Evolutionary conservation across 1,140 invertebrate species (phyloP).

Genomic region (Stenopsyche tienmushanensis): DNA sequence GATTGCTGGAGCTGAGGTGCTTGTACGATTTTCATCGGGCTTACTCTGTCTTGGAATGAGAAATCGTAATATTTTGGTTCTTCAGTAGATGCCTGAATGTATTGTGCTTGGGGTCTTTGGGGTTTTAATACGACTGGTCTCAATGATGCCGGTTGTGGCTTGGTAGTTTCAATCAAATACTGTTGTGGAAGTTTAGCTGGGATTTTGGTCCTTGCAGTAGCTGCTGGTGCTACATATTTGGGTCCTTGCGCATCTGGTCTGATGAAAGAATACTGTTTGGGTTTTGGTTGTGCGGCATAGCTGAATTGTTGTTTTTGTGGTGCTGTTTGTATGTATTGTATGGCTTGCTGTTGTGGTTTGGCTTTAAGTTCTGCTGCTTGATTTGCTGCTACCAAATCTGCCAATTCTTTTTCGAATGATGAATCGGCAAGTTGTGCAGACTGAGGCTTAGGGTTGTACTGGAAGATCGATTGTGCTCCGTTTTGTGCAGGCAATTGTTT

Average conservation of each 20-base stretch:
- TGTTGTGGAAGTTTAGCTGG: slow-evolving; percentile 32
- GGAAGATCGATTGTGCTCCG: slow-evolving; percentile 6
- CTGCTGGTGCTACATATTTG: slow-evolving; percentile 29
- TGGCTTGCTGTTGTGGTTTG: slow-evolving; percentile 25
- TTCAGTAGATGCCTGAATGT: slow-evolving; percentile 25
- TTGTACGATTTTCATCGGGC: slow-evolving; percentile 36
- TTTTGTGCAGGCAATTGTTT: slow-evolving; percentile 18
- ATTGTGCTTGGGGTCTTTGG: slow-evolving; percentile 21
- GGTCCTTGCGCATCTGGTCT: slow-evolving; percentile 27
- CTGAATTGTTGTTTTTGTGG: slow-evolving; percentile 28
- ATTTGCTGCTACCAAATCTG: slow-evolving; percentile 36
- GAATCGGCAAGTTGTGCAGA: slow-evolving; percentile 18
- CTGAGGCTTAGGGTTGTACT: slow-evolving; percentile 28
- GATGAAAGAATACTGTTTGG: slow-evolving; percentile 21
- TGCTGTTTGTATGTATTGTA: slow-evolving; percentile 25
- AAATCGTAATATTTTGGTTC: slow-evolving; percentile 33
- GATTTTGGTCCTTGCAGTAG: slow-evolving; percentile 21
- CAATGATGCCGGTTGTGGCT: slow-evolving; percentile 23
- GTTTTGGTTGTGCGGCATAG: neutral
- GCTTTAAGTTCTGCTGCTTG: slow-evolving; percentile 35
- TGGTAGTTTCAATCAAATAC: slow-evolving; percentile 40
- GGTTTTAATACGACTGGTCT: slow-evolving; percentile 21
- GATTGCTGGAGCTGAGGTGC: slow-evolving; percentile 36
- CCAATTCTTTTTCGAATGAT: slow-evolving; percentile 39
- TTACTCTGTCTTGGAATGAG: slow-evolving; percentile 33